Evolutionary conservation across 2,888 invertebrate genomes (phyloP), one percentile per base, ranked within the genome.

Genomic region (Anthophora plumipes): DNA sequence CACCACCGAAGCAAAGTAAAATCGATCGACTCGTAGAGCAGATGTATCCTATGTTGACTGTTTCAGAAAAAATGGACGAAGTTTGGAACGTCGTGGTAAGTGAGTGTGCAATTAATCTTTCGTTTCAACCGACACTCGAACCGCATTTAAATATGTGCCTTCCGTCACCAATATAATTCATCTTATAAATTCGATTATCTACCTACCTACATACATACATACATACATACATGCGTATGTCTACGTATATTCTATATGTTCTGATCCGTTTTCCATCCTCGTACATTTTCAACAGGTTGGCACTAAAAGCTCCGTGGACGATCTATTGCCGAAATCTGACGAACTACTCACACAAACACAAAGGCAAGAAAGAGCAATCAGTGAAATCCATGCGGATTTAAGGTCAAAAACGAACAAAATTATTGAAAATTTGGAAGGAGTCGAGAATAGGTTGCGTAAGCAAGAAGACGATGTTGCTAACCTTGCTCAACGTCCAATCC

Each of bases 11-110:
- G 22, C 88, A 86, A 55, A 97, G 96, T 91, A 98, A 97, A 94
- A 95, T 97, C 83, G 97, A 98, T 93, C 96, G 95, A 5, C 94
- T 98, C 43, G 97, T 97, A 0, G 96, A 96, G 90, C 97, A 97
- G 94, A 97, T 97, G 91, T 96, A 96, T 85, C 97, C 98, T 0
- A 97, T 97, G 94, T 96, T 97, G 90, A 96, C 96, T 71, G 97
- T 97, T 0, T 97, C 97, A 0, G 97, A 97, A 91, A 97, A 97
- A 93, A 97, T 98, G 97, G 97, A 98, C 89, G 97, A 98, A 93
- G 97, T 98, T 5, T 98, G 97, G 97, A 96, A 97, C 91, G 97
- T 97, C 6, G 97, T 98, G 14, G 97, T 92, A 74, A 91, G 91
- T 43, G 17, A 37, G 12, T 0, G 17, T 11, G 17, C 12, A 43